Evolutionary conservation across 2,797 vertebrate genomes (phyloP), one percentile per base, ranked within the genome.

Genomic region (Hypotaenidia philippensis): DNA sequence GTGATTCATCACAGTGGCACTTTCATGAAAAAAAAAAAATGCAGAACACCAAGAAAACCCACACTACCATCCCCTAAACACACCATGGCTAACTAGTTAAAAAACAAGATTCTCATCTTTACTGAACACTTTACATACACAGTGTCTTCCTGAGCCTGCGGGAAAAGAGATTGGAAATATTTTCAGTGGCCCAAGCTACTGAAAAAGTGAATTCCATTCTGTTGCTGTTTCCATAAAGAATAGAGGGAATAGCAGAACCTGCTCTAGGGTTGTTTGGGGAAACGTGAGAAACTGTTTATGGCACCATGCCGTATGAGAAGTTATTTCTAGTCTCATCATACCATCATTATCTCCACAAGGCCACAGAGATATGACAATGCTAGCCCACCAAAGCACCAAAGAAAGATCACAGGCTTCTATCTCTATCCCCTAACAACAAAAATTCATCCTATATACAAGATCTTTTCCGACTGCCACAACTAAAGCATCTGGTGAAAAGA

Each of bases 131-230:
- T 64, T 6, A 47, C 16, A 10, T 25, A 36, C 44, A 13, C 3
- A 72, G 17, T 2, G 7, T 49, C 26, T 84, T 85, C 59, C 19
- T 60, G 15, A 79, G 32, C 41, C 34, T 31, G 31, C 10, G 83
- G 29, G 27, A 87, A 78, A 57, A 79, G 38, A 87, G 66, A 50
- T 0, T 40, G 47, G 82, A 82, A 31, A 27, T 36, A 63, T 61
- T 83, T 77, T 20, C 82, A 88, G 45, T 23, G 41, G 34, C 11
- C 75, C 27, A 40, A 25, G 49, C 50, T 69, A 55, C 19, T 61
- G 5, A 61, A 47, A 84, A 93, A 90, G 26, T 55, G 25, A 90
- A 84, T 78, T 80, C 69, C 6, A 4, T 76, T 89, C 52, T n/a
- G 8, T 41, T 63, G 18, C 63, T 32, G 23, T 34, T 79, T 38